A percentile compares a stretch with the other conserved stretches of the same genome.
Conservation (phyloP, 2,797 vertebrate genomes). For the Sphenodon punctatus region DNA sequence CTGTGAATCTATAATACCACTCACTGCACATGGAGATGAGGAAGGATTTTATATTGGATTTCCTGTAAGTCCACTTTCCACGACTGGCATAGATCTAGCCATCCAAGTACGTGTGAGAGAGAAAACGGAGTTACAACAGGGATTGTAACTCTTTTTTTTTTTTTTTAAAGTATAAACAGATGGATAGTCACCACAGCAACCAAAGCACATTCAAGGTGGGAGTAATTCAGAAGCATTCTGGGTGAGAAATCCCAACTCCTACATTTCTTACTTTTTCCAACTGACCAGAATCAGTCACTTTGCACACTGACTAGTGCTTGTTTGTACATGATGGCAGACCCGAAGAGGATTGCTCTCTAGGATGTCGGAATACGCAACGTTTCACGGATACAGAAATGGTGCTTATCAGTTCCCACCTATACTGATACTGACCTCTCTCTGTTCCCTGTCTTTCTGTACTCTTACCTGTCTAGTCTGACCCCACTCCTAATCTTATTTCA, state of each 20-base stretch:
- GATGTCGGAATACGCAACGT: background rate
- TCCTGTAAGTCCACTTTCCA: background rate
- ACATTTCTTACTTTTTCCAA: background rate
- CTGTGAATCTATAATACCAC: rapidly evolving
- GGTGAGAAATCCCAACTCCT: constrained; percentile 1
- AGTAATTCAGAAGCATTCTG: constrained; percentile 8
- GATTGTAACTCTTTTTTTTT: no score
- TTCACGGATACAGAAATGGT: background rate
- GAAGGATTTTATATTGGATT: background rate
- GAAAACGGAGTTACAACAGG: no score
- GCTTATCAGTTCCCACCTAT: background rate
- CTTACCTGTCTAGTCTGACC: no score
- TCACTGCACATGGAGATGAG: background rate
- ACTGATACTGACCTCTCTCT: background rate
- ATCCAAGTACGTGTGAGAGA: no score
- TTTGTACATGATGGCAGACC: background rate
- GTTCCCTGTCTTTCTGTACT: no score
- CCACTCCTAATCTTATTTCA: no score
- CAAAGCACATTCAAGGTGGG: constrained; percentile 21
- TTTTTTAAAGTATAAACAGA: constrained; percentile 53
- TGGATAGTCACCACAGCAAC: constrained; percentile 64
- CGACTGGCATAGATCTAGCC: background rate
- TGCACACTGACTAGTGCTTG: background rate
- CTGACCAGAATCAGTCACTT: constrained; percentile 12
- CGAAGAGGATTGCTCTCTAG: background rate